phyloP scores from a whole-genome alignment of 2,888 invertebrate genomes.

The Maniola hyperantus region DNA sequence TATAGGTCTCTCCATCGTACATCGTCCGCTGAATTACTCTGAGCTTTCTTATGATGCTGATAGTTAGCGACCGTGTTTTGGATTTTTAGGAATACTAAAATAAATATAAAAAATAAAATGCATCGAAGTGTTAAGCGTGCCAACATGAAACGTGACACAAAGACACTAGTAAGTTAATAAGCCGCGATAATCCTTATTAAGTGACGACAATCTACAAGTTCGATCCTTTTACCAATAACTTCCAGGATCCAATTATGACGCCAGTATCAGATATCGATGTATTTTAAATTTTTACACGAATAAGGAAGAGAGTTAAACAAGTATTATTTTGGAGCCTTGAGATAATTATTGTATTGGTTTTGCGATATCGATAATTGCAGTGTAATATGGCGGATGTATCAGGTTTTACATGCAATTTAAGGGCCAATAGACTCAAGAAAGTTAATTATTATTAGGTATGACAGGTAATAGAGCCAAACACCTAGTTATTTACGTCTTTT shows the following conservation, averaged over 20 bases:
- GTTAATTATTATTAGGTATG: too few species aligned
- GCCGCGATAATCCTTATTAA: constrained; percentile 34
- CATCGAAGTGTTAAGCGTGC: not conserved
- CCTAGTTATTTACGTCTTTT: too few species aligned
- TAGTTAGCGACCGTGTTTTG: too few species aligned
- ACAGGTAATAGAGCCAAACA: too few species aligned
- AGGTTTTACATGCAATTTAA: not conserved
- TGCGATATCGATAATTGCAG: not conserved
- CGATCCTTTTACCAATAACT: constrained; percentile 23
- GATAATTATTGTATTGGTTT: not conserved
- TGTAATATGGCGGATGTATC: not conserved
- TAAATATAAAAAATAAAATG: not conserved
- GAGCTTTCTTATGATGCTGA: too few species aligned
- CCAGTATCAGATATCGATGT: constrained; percentile 27
- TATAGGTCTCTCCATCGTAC: too few species aligned
- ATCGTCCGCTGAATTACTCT: too few species aligned
- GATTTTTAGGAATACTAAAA: too few species aligned
- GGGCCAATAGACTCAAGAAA: not conserved
- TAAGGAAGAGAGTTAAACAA: not conserved
- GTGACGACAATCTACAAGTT: constrained; percentile 21
- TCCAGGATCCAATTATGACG: constrained; percentile 13
- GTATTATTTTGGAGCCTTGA: not conserved
- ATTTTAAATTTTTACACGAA: constrained; percentile 12
- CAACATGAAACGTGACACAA: constrained; percentile 23
- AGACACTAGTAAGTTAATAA: constrained; percentile 33